These are phyloP conservation scores for Pygocentrus nattereri DNA, from an alignment of 2,797 vertebrate genomes.

Conservation along the genomic window DNA sequence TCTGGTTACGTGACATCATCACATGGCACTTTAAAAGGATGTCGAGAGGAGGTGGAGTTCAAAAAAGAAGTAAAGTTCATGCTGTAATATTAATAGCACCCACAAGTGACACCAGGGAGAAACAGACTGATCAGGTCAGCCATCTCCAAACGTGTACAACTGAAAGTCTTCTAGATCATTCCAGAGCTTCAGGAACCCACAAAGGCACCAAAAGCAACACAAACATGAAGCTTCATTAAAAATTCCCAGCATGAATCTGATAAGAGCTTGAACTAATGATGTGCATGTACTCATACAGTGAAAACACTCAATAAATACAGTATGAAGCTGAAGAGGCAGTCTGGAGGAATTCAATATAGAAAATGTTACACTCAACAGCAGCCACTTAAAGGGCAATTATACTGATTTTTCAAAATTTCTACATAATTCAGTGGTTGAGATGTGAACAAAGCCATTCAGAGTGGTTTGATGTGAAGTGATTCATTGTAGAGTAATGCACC, in stretches of 20 bases:
- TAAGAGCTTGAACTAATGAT: neutral
- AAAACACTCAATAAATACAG: neutral
- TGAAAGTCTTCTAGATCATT: conserved; percentile 47
- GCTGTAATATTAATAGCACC: conserved; percentile 73
- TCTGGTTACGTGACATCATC: conserved; percentile 59
- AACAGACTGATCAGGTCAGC: conserved; percentile 52
- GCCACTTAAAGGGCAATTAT: too few relatives aligned
- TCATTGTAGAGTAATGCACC: too few relatives aligned
- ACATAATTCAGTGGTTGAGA: too few relatives aligned
- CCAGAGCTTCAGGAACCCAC: neutral
- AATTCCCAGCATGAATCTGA: neutral
- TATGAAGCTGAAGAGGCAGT: too few relatives aligned
- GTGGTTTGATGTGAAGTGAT: too few relatives aligned
- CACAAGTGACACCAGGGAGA: conserved; percentile 68
- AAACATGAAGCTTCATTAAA: neutral
- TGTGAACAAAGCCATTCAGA: too few relatives aligned
- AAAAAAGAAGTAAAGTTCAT: conserved; percentile 69
- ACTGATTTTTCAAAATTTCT: too few relatives aligned
- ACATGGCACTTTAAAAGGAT: conserved; percentile 66
- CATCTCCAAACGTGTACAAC: conserved; percentile 42
- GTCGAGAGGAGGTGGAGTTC: conserved; percentile 56
- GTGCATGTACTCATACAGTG: neutral
- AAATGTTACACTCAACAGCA: too few relatives aligned
- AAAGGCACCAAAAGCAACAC: neutral
- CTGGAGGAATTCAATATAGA: too few relatives aligned